Percentiles rank a stretch among this genome's conserved stretches.
These are phyloP conservation scores for Pristionchus pacificus DNA, from an alignment of 1,140 invertebrate species.

Conservation along the genomic window DNA sequence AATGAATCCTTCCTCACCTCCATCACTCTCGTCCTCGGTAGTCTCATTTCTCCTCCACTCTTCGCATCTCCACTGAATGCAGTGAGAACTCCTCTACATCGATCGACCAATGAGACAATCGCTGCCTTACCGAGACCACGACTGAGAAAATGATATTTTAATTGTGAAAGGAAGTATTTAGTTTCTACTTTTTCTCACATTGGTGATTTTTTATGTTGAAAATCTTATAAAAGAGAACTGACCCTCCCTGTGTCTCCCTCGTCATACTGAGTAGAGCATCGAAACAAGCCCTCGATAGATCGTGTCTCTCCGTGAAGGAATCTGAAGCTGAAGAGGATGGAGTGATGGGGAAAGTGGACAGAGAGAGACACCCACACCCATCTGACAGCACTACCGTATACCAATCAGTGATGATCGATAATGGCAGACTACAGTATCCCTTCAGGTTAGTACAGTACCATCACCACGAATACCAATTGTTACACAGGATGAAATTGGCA, in stretches of 20 bases:
- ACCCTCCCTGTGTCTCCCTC: constrained; percentile 1
- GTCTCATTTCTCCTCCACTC: constrained; percentile 19
- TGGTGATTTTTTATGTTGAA: constrained; percentile 13
- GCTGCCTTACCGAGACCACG: background rate
- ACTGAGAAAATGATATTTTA: background rate
- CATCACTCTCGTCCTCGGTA: constrained; percentile 19
- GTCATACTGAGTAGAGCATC: constrained; percentile 50
- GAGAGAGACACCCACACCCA: background rate
- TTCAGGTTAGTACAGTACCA: too few relatives aligned
- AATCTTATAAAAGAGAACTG: constrained; percentile 17
- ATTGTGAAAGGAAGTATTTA: background rate
- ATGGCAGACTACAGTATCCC: too few relatives aligned
- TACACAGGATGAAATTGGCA: too few relatives aligned
- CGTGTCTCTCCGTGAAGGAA: constrained; percentile 47
- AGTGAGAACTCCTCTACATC: constrained; percentile 9
- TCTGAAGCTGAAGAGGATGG: constrained; percentile 55
- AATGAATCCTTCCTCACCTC: background rate
- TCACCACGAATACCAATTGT: too few relatives aligned
- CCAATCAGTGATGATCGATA: constrained; percentile 1
- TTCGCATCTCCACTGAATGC: constrained; percentile 19
- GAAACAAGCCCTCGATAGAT: constrained; percentile 54
- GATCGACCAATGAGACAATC: background rate
- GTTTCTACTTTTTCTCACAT: background rate
- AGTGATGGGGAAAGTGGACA: constrained; percentile 6
- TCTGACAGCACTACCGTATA: constrained; percentile 15